These are phyloP conservation scores for Agrotis exclamationis DNA, from an alignment of 2,888 invertebrate genomes.

Conservation along the genomic window DNA sequence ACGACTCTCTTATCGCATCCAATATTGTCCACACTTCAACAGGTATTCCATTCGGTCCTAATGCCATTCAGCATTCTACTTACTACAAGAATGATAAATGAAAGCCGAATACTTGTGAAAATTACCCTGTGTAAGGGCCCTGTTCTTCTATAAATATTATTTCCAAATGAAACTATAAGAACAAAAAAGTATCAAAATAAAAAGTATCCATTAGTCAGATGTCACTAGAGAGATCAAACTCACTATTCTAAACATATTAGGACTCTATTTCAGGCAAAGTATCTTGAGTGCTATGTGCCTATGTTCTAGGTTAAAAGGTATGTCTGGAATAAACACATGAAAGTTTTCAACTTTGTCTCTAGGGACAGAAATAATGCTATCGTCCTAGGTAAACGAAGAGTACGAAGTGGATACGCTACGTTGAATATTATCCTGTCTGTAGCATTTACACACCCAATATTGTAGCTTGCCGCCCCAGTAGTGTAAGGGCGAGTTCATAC, in stretches of 20 bases:
- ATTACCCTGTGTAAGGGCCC: too few species aligned
- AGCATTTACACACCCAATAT: not conserved
- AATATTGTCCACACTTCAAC: too few species aligned
- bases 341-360: conserved; percentile 15
- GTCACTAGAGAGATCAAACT: too few species aligned
- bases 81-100: too few species aligned
- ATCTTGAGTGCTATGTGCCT: conserved; percentile 16
- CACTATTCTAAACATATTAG: conserved; percentile 4
- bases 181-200: too few species aligned
- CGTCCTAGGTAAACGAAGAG: conserved; percentile 6
- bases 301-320: conserved; percentile 13
- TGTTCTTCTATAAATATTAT: too few species aligned
- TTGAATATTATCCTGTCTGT: not conserved
- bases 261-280: conserved; percentile 7
- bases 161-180: too few species aligned
- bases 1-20: too few species aligned
- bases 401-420: not conserved
- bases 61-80: too few species aligned
- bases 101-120: too few species aligned
- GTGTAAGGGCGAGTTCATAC: not conserved
- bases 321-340: conserved; percentile 16
- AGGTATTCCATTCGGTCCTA: too few species aligned
- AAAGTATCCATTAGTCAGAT: too few species aligned
- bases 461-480: not conserved
- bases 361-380: conserved; percentile 1